phyloP scores from a whole-genome alignment of 2,113 vertebrate genomes.

The Ochotona princeps region DNA sequence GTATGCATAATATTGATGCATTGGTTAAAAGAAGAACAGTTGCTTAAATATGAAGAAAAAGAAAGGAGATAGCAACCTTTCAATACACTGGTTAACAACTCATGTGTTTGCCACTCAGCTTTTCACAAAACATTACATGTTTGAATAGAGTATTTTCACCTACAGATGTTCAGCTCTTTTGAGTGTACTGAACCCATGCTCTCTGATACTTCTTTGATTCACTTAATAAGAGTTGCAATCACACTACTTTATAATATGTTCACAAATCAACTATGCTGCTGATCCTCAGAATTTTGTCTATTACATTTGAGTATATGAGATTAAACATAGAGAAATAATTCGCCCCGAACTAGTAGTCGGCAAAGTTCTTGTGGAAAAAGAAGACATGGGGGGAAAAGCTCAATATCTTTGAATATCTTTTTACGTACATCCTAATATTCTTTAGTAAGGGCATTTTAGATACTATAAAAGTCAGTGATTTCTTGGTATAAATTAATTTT shows the following conservation, averaged over 20 bases:
- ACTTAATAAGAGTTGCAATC: constrained; percentile 25
- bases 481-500: not conserved
- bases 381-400: not conserved
- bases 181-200: not conserved
- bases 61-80: not conserved
- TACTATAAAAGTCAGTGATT: constrained; percentile 7
- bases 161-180: constrained; percentile 28
- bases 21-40: too few relatives aligned
- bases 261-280: constrained; percentile 20
- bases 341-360: not conserved
- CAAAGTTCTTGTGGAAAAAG: not conserved
- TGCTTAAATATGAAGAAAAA: constrained; percentile 1
- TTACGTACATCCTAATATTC: constrained; percentile 19
- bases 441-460: constrained; percentile 45
- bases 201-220: constrained; percentile 18
- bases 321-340: constrained; percentile 11
- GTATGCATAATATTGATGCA: too few relatives aligned
- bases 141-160: constrained; percentile 35
- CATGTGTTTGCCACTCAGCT: not conserved
- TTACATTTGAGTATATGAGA: not conserved
- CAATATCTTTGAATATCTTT: not conserved
- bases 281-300: constrained; percentile 49
- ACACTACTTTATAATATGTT: constrained; percentile 19
- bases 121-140: constrained; percentile 28
- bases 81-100: not conserved